These are phyloP conservation scores for Okapia johnstoni DNA, from an alignment of 2,113 vertebrate genomes.

Conservation along the genomic window DNA sequence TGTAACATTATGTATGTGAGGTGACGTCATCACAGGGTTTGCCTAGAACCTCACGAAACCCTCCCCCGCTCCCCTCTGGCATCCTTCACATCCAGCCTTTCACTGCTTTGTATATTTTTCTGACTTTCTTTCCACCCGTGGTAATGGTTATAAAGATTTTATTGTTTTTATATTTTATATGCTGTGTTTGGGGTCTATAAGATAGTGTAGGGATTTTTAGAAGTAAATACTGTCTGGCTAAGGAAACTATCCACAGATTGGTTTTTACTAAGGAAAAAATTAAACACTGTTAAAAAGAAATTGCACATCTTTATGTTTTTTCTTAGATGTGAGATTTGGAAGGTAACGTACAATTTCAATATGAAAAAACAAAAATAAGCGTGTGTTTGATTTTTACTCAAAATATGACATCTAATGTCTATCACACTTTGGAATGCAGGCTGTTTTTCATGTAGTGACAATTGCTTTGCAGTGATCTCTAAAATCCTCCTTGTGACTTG, in stretches of 20 bases:
- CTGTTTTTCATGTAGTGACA: background rate
- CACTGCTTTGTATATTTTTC: slow-evolving; percentile 45
- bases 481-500: background rate
- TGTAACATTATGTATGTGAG: slow-evolving; percentile 74
- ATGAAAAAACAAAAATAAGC: background rate
- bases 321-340: background rate
- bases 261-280: background rate
- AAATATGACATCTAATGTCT: background rate
- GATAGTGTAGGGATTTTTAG: background rate
- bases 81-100: slow-evolving; percentile 23
- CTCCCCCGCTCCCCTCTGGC: slow-evolving; percentile 46
- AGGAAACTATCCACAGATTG: background rate
- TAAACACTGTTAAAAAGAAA: background rate
- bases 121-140: background rate
- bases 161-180: slow-evolving; percentile 4
- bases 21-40: slow-evolving; percentile 79
- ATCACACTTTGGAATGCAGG: background rate
- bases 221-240: background rate
- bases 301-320: background rate
- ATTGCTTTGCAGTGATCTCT: background rate
- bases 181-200: background rate
- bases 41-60: slow-evolving; percentile 76
- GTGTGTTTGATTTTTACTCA: background rate
- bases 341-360: background rate
- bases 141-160: background rate